Conservation (phyloP, 2,888 invertebrate genomes). For the Pammene aurita region DNA sequence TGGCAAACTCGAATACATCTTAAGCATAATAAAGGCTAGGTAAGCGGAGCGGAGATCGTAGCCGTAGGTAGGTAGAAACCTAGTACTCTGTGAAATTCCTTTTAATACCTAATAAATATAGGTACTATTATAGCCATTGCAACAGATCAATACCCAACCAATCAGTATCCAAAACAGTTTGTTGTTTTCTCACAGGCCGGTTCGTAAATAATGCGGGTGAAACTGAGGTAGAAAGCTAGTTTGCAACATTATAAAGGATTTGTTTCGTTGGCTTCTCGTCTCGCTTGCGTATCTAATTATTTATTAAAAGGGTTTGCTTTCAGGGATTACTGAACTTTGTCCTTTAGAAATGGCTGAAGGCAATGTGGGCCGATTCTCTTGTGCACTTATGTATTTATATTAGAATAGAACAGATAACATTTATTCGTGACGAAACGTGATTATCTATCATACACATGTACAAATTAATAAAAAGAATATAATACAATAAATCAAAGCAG, state of each 20-base stretch:
- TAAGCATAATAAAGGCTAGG: too few relatives aligned
- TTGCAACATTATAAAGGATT: constrained; percentile 30
- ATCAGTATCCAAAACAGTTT: constrained; percentile 1
- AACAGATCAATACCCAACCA: neutral
- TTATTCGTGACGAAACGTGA: too few relatives aligned
- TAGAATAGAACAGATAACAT: too few relatives aligned
- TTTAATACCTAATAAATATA: too few relatives aligned
- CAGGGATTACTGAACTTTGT: constrained; percentile 34
- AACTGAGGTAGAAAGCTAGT: constrained; percentile 14
- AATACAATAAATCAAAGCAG: too few relatives aligned
- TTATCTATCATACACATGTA: too few relatives aligned
- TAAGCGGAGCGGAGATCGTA: too few relatives aligned
- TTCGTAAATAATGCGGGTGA: constrained; percentile 15
- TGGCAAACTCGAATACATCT: too few relatives aligned
- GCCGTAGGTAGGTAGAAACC: too few relatives aligned
- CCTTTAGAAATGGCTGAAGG: constrained; percentile 19
- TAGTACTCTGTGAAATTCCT: too few relatives aligned
- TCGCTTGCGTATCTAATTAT: constrained; percentile 32
- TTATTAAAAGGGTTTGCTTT: constrained; percentile 37
- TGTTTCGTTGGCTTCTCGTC: constrained; percentile 30
- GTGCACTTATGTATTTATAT: too few relatives aligned
- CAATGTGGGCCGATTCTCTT: neutral
- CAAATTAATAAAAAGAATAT: too few relatives aligned
- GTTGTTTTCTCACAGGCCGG: neutral
- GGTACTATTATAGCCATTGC: neutral